These are phyloP conservation scores for Palloptera scutellata DNA, from an alignment of 2,888 invertebrate genomes.

Conservation along the genomic window DNA sequence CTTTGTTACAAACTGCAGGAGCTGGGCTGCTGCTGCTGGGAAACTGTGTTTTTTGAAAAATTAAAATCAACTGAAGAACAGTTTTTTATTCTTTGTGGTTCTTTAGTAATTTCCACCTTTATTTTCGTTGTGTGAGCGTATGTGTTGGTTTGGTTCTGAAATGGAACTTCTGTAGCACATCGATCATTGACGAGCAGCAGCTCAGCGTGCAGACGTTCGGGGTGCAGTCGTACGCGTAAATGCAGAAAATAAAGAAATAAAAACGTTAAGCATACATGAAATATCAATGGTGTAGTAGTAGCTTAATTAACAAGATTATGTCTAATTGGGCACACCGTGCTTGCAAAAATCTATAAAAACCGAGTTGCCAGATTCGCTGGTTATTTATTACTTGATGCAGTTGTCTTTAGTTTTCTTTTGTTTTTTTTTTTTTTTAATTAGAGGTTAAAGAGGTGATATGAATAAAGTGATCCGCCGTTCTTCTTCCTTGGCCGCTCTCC, in stretches of 20 bases:
- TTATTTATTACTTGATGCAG: not conserved
- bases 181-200: constrained; percentile 20
- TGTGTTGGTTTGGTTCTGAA: constrained; percentile 10
- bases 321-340: constrained; percentile 62
- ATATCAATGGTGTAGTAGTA: constrained; percentile 37
- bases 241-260: constrained; percentile 20
- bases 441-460: not conserved
- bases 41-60: constrained; percentile 10
- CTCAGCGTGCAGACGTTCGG: not conserved
- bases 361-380: too few relatives aligned
- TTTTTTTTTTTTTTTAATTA: not conserved
- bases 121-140: not conserved
- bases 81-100: too few relatives aligned
- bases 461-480: not conserved
- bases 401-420: constrained; percentile 8
- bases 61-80: not conserved
- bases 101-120: too few relatives aligned
- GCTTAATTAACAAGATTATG: constrained; percentile 62
- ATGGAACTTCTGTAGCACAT: constrained; percentile 20
- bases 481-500: too few relatives aligned
- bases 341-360: too few relatives aligned
- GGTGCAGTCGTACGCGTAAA: too few relatives aligned
- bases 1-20: too few relatives aligned
- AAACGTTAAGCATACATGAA: constrained; percentile 30
- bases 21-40: constrained; percentile 19